phyloP scores from a whole-genome alignment of 2,888 invertebrate genomes.

The Agrotis segetum region DNA sequence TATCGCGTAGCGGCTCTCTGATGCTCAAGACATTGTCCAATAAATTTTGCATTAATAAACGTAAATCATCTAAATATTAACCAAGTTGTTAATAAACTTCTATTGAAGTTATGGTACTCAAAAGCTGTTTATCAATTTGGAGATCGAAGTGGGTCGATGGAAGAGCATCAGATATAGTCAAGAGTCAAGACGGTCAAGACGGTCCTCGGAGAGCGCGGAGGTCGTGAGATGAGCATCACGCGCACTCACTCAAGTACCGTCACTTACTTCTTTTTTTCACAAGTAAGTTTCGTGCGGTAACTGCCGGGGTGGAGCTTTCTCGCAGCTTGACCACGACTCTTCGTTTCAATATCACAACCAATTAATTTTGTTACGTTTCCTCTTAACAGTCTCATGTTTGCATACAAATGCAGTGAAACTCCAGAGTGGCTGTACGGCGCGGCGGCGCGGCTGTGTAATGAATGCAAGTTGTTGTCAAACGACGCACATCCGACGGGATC shows the following conservation, averaged over 20 bases:
- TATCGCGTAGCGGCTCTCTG: neutral
- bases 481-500: slow-evolving; percentile 6
- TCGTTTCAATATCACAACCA: slow-evolving; percentile 21
- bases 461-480: slow-evolving; percentile 12
- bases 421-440: neutral
- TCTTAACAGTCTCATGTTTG: slow-evolving; percentile 11
- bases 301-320: slow-evolving; percentile 31
- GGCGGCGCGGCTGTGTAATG: neutral
- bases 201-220: slow-evolving; percentile 4
- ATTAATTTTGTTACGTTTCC: slow-evolving; percentile 32
- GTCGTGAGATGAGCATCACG: slow-evolving; percentile 59
- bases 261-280: slow-evolving; percentile 55
- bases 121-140: slow-evolving; percentile 3
- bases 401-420: slow-evolving; percentile 3
- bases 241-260: slow-evolving; percentile 50
- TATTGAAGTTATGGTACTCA: neutral
- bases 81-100: neutral
- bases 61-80: slow-evolving; percentile 24
- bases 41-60: slow-evolving; percentile 21
- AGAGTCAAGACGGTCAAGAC: too few relatives aligned
- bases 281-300: slow-evolving; percentile 36
- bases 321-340: slow-evolving; percentile 17
- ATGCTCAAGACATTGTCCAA: slow-evolving; percentile 14
- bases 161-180: slow-evolving; percentile 18
- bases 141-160: neutral